A percentile compares a stretch with the other conserved stretches of the same genome.
Evolutionary conservation across 2,888 invertebrate species (phyloP).

Genomic region (Dascillus cervinus): DNA sequence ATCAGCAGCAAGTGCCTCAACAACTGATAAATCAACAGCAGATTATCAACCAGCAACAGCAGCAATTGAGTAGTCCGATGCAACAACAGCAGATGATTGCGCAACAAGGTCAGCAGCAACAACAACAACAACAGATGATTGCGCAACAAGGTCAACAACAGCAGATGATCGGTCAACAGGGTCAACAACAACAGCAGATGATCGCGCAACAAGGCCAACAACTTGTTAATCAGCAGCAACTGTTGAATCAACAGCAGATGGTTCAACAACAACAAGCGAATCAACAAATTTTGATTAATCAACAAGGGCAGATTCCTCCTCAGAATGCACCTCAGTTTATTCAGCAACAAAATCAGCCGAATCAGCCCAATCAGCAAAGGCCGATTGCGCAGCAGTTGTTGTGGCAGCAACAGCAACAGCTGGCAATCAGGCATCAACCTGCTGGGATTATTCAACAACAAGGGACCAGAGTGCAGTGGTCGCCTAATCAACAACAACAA

Average conservation of each 20-base stretch:
- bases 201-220: constrained; percentile 34
- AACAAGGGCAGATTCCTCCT: constrained; percentile 14
- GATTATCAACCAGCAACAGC: constrained; percentile 7
- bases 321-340: constrained; percentile 6
- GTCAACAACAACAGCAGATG: constrained; percentile 9
- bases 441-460: constrained; percentile 18
- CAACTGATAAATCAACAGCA: constrained; percentile 5
- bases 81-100: constrained; percentile 4
- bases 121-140: constrained; percentile 16
- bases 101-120: constrained; percentile 11
- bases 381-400: constrained; percentile 18
- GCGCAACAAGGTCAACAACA: constrained; percentile 5
- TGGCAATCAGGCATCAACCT: constrained; percentile 19
- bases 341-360: neutral
- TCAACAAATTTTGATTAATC: constrained; percentile 15
- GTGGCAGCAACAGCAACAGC: constrained; percentile 23
- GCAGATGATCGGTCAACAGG: constrained; percentile 2
- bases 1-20: constrained; percentile 7
- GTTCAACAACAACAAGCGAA: constrained; percentile 15
- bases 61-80: no score
- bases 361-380: constrained; percentile 14
- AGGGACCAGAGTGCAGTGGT: constrained; percentile 12
- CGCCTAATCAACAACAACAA: constrained; percentile 19
- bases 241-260: constrained; percentile 26
- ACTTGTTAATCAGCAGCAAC: constrained; percentile 26